Evolutionary conservation across 2,797 vertebrate genomes (phyloP).

Genomic region (Graptemys geographica): DNA sequence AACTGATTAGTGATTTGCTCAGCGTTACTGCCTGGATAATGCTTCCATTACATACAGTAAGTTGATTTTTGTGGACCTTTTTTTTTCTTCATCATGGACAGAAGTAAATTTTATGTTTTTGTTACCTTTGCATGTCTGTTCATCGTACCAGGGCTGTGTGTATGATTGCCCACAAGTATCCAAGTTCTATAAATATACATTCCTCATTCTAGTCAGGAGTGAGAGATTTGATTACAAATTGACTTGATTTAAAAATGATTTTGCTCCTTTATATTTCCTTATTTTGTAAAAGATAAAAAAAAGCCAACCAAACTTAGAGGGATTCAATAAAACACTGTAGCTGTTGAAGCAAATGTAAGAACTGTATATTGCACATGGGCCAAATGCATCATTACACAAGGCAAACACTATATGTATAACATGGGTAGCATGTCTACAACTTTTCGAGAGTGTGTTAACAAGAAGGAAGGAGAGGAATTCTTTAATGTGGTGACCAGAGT

Average conservation of each 20-base stretch:
- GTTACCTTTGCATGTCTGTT: background rate
- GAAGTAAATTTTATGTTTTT: background rate
- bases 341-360: background rate
- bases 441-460: background rate
- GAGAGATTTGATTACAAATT: background rate
- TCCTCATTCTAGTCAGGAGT: background rate
- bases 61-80: background rate
- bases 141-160: background rate
- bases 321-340: background rate
- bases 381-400: background rate
- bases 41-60: conserved; percentile 42
- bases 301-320: background rate
- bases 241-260: background rate
- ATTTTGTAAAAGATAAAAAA: background rate
- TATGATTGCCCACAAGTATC: background rate
- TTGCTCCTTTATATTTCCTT: background rate
- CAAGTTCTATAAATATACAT: background rate
- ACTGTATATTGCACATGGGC: background rate
- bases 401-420: background rate
- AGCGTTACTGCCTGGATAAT: conserved; percentile 29
- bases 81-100: background rate
- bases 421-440: background rate
- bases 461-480: background rate
- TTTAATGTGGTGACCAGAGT: background rate
- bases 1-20: conserved; percentile 40